Percentiles rank a stretch among this genome's conserved stretches.
Evolutionary conservation across 2,888 invertebrate species (phyloP).

Genomic region (Micoletzkya japonica): DNA sequence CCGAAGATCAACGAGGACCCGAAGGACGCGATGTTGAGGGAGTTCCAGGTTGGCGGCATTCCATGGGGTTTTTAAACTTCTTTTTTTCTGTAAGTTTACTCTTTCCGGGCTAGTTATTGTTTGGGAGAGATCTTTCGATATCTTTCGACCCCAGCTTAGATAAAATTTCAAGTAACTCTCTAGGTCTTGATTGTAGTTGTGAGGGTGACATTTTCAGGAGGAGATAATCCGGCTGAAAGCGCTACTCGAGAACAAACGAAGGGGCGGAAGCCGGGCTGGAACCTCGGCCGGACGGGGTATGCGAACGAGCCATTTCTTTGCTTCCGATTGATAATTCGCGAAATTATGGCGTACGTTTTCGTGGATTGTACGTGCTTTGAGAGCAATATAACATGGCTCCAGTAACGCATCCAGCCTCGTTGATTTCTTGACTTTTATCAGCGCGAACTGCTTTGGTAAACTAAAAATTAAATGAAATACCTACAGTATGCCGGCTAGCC

Average conservation of each 20-base stretch:
- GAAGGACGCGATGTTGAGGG: slow-evolving; percentile 91
- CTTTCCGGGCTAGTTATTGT: too few species aligned
- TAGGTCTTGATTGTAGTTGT: slow-evolving; percentile 63
- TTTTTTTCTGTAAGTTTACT: too few species aligned
- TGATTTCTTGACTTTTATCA: not conserved
- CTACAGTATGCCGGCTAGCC: not conserved
- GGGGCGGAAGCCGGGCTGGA: slow-evolving; percentile 40
- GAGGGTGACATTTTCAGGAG: slow-evolving; percentile 78
- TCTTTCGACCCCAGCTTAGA: too few species aligned
- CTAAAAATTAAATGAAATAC: not conserved
- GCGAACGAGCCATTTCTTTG: not conserved
- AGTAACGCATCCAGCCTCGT: not conserved
- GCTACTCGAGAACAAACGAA: slow-evolving; percentile 53
- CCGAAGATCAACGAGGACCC: slow-evolving; percentile 98
- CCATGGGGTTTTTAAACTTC: too few species aligned
- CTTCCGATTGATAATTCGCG: not conserved
- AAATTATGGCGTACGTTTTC: not conserved
- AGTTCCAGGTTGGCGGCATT: slow-evolving; percentile 85
- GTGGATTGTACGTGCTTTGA: not conserved
- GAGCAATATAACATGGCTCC: not conserved
- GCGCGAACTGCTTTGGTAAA: not conserved
- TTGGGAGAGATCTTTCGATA: too few species aligned
- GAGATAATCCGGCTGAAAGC: slow-evolving; percentile 48
- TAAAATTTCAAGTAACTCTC: not conserved
- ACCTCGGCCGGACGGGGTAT: slow-evolving; percentile 9